These are phyloP conservation scores for Arge pagana DNA, from an alignment of 2,888 invertebrate genomes.

Conservation along the genomic window DNA sequence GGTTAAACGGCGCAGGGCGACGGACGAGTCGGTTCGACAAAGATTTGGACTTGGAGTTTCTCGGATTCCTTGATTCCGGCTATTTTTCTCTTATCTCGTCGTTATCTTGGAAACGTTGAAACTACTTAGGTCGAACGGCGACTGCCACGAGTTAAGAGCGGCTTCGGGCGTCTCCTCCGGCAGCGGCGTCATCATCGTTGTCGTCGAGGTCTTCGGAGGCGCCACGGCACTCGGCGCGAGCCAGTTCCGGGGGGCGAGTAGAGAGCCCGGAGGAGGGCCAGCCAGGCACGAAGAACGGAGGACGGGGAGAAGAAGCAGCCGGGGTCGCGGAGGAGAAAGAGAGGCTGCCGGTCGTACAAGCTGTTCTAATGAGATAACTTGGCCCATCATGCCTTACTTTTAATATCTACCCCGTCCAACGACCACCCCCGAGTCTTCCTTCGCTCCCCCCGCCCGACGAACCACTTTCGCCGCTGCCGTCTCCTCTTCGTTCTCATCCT, in stretches of 20 bases:
- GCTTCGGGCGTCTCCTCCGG: conserved; percentile 17
- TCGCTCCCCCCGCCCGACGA: conserved; percentile 3
- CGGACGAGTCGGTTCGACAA: conserved; percentile 2
- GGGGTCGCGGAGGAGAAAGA: neutral
- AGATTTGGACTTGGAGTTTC: conserved; percentile 17
- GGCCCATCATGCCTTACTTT: conserved; percentile 48
- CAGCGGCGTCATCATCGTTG: too few species aligned
- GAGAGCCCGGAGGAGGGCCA: neutral
- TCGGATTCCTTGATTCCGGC: conserved; percentile 14
- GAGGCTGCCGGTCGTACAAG: conserved; percentile 41
- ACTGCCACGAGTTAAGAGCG: conserved; percentile 20
- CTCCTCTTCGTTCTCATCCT: neutral
- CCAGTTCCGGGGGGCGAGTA: neutral
- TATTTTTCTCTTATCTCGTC: conserved; percentile 16
- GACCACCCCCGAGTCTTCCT: neutral
- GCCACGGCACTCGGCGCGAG: too few species aligned
- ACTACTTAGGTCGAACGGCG: conserved; percentile 21
- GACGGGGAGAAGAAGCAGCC: neutral
- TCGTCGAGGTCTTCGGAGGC: too few species aligned
- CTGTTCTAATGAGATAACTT: conserved; percentile 53
- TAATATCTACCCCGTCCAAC: conserved; percentile 41
- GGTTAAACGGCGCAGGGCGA: neutral
- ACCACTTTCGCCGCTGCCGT: conserved; percentile 15
- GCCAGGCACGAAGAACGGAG: neutral
- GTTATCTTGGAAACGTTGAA: conserved; percentile 19